Base-by-base conservation (phyloP, 53 echinoderm and acorn worm species). In the Hippasteria phrygiana region DNA sequence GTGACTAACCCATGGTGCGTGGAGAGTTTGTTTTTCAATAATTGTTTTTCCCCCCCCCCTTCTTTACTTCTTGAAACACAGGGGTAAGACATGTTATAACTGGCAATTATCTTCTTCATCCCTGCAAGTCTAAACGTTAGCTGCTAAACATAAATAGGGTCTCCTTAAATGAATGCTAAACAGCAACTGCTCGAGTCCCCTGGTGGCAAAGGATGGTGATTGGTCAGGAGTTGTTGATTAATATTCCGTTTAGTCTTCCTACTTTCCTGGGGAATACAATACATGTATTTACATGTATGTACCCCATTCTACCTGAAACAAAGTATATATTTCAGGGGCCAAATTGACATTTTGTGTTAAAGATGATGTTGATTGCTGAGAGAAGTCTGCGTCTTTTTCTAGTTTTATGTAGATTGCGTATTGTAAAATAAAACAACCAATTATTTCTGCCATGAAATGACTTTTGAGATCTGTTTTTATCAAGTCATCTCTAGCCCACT, bases 41-140 rank as follows among this genome's bases (percentile, higher is more conserved):
- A 59, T 41, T 31, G 1, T 83, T 26, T 83, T 83, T 67, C 46
- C 47, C 18, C 66, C 18, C 66, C 81, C 40, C 46, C 65, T 67
- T 45, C 67, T 67, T 53, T 76, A 51, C 59, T 78, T 81, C 81
- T 81, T 73, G 32, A 50, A 62, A 67, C 88, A 88, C 93, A 93
- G 93, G 91, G 83, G 87, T 87, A 91, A 88, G 87, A 84, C 90
- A 74, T 76, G 78, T 78, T 93, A 86, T 56, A 82, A 17, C 74
- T 67, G 34, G 22, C 88, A 70, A 46, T 70, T 62, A 71, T 42
- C 78, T 73, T 75, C 35, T 50, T 80, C 94, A 94, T 77, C 94
- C 90, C 94, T 92, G 94, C 94, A 94, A 94, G 94, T 94, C 92
- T 93, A 93, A 93, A 90, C 81, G 37, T 71, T 80, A 79, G 71